Percentiles rank a stretch among this genome's conserved stretches.
Conservation (phyloP, 2,113 vertebrate genomes). For the Willisornis vidua region DNA sequence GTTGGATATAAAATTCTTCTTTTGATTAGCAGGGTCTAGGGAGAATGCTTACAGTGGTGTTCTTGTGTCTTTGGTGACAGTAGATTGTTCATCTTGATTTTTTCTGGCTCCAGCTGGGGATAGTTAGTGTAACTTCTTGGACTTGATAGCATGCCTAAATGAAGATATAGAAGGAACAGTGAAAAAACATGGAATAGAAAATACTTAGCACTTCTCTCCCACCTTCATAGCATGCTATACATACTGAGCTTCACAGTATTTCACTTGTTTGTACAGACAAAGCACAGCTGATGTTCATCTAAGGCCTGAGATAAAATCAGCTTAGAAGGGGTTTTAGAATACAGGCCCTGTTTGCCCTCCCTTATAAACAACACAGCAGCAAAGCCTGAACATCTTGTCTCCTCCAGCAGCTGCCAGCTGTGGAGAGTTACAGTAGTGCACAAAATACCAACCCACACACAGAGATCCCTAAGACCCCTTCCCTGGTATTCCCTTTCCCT, state of each 20-base stretch:
- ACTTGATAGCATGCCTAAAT: conserved; percentile 10
- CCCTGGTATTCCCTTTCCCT: not conserved
- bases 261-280: not conserved
- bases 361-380: not conserved
- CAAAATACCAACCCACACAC: not conserved
- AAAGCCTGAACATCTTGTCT: not conserved
- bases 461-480: not conserved
- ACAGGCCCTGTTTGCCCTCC: not conserved
- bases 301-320: not conserved
- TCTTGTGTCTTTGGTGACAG: not conserved
- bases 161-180: not conserved
- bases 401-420: not conserved
- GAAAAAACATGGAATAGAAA: not conserved
- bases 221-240: not conserved
- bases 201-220: not conserved
- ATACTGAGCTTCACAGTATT: not conserved
- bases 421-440: not conserved
- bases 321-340: not conserved
- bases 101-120: conserved; percentile 47
- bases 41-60: not conserved
- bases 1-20: not conserved
- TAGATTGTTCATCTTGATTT: conserved; percentile 42
- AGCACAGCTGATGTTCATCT: not conserved
- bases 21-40: not conserved
- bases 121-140: conserved; percentile 39